Base-by-base conservation (phyloP, 2,113 vertebrate species). In the Atrichornis clamosus region DNA sequence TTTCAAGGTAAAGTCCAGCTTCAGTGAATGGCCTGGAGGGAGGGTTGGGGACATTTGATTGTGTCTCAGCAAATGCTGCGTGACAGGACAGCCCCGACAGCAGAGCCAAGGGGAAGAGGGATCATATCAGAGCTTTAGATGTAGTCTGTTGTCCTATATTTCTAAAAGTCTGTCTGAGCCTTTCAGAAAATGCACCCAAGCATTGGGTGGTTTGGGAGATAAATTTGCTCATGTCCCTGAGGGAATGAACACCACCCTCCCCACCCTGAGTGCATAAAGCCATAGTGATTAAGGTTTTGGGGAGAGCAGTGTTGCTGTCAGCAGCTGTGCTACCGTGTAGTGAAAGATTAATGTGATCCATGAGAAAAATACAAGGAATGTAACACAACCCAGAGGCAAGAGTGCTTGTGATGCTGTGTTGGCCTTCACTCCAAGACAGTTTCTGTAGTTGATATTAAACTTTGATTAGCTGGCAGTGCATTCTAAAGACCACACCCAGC, bases 301-400 rank as follows among this genome's bases (percentile, higher is more conserved):
- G 46, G 79, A 90, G 67, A 33, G 33, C 21, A 77, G 41, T 23
- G 27, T 24, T 64, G 52, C 39, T 64, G 64, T 63, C 65, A 52
- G 77, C 44, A 69, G 39, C 52, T 60, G 12, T 62, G 63, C 50
- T 72, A 39, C 60, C 1, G 3, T 27, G 60, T 60, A 58, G 37
- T 86, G 84, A 95, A 95, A 93, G 80, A 95, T 92, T 89, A 26
- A 93, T 84, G 80, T 4, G 60, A 81, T 87, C 72, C 68, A 32
- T 3, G 28, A 78, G 84, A 58, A 58, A 91, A 90, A 85, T 32
- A 68, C 26, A 39, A 53, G 59, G 79, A 63, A 18, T 44, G 3
- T 15, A 92, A 90, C 67, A 76, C 1, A 27, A 44, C 52, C 64
- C 60, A 87, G 59, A 74, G 89, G 89, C 90, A 84, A 32, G 47